Evolutionary conservation across 1,140 invertebrate species (phyloP), one percentile per base, ranked within the genome.

Genomic region (Dendroctonus ponderosae): DNA sequence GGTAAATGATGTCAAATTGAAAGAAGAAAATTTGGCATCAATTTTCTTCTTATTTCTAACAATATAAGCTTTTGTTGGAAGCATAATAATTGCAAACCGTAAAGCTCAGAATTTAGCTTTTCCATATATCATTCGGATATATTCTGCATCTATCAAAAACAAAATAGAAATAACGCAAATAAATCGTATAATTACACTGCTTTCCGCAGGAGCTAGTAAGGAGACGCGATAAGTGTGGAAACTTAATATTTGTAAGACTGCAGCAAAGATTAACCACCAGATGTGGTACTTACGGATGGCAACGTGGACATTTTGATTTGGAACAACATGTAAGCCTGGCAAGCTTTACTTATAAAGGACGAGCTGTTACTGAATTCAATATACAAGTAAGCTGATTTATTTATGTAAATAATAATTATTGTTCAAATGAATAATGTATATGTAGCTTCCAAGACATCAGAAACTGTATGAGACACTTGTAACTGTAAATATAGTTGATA

Each of bases 281-380:
- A 68, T 89, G 86, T 82, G 86, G 86, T 2, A 83, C 85, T 60
- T 90, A 89, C 73, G 89, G 85, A 3, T 90, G 88, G 87, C 80
- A 83, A 44, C 78, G 81, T 42, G 76, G 77, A 14, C 78, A 83
- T 6, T 92, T 92, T 74, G 82, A 84, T 44, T 76, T 90, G 8
- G 86, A 91, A 50, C 90, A 91, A 74, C 89, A 92, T 72, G 79
- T 92, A 1, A 77, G 88, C 11, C 74, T 87, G 0, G 84, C 85
- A 0, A 84, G 83, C 0, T 79, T 81, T 46, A 84, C 81, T 3
- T 88, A 85, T 70, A 84, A 87, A 58, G 87, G 89, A 7, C 78
- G 89, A 26, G 81, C 85, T 1, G 84, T 92, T 5, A 85, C 82
- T 38, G 89, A 92, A 38, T 77, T 78, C n/a, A 92, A 90, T 71